Conservation (phyloP, 2,888 invertebrate genomes). For the Drosophila testacea region DNA sequence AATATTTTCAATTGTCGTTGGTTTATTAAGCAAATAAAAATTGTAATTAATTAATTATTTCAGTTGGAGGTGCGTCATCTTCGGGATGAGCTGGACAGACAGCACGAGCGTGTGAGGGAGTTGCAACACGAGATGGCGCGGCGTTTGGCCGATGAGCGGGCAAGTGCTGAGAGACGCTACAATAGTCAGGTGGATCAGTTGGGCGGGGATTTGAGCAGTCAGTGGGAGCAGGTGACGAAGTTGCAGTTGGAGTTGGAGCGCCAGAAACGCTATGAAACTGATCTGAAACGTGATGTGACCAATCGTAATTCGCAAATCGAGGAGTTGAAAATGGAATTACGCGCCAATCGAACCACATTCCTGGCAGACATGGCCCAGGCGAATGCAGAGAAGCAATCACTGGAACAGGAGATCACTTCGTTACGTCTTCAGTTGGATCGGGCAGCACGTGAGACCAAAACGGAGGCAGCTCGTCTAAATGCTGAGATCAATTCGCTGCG, state of each 20-base stretch:
- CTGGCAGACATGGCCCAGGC: constrained; percentile 92
- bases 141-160: constrained; percentile 89
- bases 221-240: constrained; percentile 92
- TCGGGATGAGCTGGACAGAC: constrained; percentile 91
- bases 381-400: constrained; percentile 91
- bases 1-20: too few relatives aligned
- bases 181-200: constrained; percentile 92
- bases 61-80: constrained; percentile 89
- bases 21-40: background rate
- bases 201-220: constrained; percentile 91
- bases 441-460: constrained; percentile 90
- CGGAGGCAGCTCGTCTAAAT: constrained; percentile 90
- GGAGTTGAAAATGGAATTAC: constrained; percentile 92
- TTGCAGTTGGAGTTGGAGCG: constrained; percentile 92
- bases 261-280: constrained; percentile 91
- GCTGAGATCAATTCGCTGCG: constrained; percentile 91
- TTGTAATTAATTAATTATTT: background rate
- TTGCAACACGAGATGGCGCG: constrained; percentile 91
- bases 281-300: constrained; percentile 91
- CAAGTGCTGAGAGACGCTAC: constrained; percentile 90
- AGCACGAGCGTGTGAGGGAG: constrained; percentile 91
- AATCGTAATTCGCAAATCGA: constrained; percentile 92
- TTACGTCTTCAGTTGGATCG: constrained; percentile 89
- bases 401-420: constrained; percentile 92
- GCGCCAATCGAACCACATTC: constrained; percentile 89